phyloP scores from a whole-genome alignment of 2,888 invertebrate species.

The Sceliomorpha sp. region DNA sequence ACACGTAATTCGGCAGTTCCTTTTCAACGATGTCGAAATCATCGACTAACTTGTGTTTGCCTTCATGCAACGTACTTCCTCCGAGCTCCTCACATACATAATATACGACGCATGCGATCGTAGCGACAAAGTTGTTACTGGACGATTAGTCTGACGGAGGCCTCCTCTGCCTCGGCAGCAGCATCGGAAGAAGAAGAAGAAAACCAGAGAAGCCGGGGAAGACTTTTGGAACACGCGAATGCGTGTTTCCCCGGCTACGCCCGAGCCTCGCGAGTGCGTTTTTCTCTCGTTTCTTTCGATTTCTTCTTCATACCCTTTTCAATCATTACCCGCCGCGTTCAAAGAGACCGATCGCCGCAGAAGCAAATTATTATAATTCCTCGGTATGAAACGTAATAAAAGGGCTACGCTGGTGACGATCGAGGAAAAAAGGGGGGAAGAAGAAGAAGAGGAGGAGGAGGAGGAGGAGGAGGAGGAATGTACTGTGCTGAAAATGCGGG shows the following conservation, averaged over 20 bases:
- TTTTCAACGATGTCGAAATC: conserved; percentile 48
- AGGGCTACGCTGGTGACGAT: conserved; percentile 20
- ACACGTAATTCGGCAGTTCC: conserved; percentile 44
- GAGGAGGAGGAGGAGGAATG: too few relatives aligned
- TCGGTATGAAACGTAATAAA: conserved; percentile 34
- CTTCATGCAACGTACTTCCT: conserved; percentile 44
- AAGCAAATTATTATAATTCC: conserved; percentile 50
- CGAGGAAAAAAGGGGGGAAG: conserved; percentile 10
- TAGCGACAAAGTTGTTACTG: conserved; percentile 54
- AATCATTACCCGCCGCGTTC: conserved; percentile 46
- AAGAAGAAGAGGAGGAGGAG: too few relatives aligned
- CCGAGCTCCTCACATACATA: conserved; percentile 36
- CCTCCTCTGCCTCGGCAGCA: too few relatives aligned
- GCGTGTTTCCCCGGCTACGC: conserved; percentile 49
- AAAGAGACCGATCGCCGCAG: conserved; percentile 47
- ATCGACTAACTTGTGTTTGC: conserved; percentile 31
- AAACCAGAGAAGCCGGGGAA: too few relatives aligned
- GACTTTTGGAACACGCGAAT: conserved; percentile 44
- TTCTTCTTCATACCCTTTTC: conserved; percentile 46
- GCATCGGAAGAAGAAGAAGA: too few relatives aligned
- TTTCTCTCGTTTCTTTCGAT: conserved; percentile 44
- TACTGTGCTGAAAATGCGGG: too few relatives aligned
- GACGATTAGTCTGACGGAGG: conserved; percentile 42
- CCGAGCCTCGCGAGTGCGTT: conserved; percentile 28
- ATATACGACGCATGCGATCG: conserved; percentile 36